A percentile compares a stretch with the other conserved stretches of the same genome.
Evolutionary conservation across 2,888 invertebrate species (phyloP).

Genomic region (Tricholauxania praeusta): DNA sequence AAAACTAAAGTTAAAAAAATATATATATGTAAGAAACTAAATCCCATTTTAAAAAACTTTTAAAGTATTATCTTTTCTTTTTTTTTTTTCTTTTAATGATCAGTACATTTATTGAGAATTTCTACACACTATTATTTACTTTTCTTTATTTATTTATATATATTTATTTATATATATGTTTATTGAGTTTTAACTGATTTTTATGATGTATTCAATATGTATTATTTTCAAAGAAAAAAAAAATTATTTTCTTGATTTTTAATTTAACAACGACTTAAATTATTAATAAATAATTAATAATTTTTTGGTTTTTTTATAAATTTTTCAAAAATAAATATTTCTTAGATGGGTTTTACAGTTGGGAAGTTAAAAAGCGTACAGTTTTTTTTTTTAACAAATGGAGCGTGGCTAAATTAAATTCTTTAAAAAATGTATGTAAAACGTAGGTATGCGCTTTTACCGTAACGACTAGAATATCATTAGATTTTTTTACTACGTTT

Average conservation of each 20-base stretch:
- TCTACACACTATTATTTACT: slow-evolving; percentile 18
- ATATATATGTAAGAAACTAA: background rate
- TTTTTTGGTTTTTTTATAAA: background rate
- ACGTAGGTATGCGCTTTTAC: too few species aligned
- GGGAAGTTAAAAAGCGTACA: background rate
- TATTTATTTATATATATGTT: slow-evolving; percentile 5
- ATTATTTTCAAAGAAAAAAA: background rate
- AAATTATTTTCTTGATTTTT: too few species aligned
- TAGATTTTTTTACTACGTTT: background rate
- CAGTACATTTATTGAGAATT: slow-evolving; percentile 33
- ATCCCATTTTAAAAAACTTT: background rate
- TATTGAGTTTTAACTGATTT: background rate
- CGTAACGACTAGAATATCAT: too few species aligned
- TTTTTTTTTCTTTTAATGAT: background rate
- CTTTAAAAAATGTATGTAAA: too few species aligned
- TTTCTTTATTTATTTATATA: background rate
- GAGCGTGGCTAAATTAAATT: too few species aligned
- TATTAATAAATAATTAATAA: background rate
- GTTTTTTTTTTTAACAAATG: background rate
- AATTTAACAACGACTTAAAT: too few species aligned
- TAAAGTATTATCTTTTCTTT: background rate
- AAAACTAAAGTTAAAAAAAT: background rate
- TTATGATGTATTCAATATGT: background rate
- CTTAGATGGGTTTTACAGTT: background rate
- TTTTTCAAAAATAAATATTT: slow-evolving; percentile 1